A percentile compares a stretch with the other conserved stretches of the same genome.
Conservation (phyloP, 2,888 invertebrate species). For the Mythimna albipuncta region DNA sequence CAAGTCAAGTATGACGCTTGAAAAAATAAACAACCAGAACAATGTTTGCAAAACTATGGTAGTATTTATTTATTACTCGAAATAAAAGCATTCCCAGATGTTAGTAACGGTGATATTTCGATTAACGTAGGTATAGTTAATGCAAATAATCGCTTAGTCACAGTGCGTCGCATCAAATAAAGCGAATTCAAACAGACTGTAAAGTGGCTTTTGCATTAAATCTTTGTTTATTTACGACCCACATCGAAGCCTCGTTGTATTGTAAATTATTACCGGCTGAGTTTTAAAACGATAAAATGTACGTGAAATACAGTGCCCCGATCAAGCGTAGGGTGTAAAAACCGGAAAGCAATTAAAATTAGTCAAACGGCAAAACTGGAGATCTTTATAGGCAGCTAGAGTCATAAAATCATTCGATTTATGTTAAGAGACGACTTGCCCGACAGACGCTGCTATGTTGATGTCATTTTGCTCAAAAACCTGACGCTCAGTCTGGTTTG, state of each 20-base stretch:
- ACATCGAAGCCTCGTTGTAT: conserved; percentile 76
- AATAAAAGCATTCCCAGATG: conserved; percentile 56
- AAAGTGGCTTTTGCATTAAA: conserved; percentile 80
- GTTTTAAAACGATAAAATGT: conserved; percentile 83
- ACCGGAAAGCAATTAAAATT: conserved; percentile 85
- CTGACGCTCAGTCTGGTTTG: conserved; percentile 52
- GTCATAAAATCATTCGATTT: conserved; percentile 84
- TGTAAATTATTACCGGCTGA: conserved; percentile 81
- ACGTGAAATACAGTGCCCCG: conserved; percentile 78
- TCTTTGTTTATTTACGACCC: conserved; percentile 82
- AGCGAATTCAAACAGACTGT: conserved; percentile 76
- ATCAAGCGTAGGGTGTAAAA: conserved; percentile 80
- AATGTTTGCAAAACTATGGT: conserved; percentile 41
- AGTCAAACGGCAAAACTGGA: conserved; percentile 82
- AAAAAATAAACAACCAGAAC: conserved; percentile 22
- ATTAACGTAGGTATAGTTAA: conserved; percentile 48
- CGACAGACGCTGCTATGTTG: conserved; percentile 66
- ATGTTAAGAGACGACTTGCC: conserved; percentile 73
- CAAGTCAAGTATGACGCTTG: conserved; percentile 1
- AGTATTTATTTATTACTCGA: conserved; percentile 52
- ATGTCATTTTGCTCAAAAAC: conserved; percentile 70
- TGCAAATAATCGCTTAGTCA: conserved; percentile 71
- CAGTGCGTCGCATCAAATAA: conserved; percentile 68
- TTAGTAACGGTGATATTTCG: conserved; percentile 52
- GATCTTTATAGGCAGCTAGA: conserved; percentile 80